Evolutionary conservation across 23 tunicate genomes (phyloP).

Genomic region (Botrylloides violaceus): DNA sequence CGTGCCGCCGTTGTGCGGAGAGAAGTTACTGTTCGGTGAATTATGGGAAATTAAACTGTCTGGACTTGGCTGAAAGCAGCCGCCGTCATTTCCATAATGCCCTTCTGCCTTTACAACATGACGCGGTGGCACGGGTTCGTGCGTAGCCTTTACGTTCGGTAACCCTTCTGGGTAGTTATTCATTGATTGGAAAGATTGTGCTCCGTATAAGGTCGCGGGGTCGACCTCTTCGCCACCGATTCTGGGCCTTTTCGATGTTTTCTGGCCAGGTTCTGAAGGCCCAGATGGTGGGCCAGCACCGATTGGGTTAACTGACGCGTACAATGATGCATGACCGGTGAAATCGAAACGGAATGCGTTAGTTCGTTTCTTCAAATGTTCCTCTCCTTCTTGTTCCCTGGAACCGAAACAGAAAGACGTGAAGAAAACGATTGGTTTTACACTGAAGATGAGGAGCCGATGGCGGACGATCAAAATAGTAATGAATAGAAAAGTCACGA

Average conservation of each 20-base stretch:
- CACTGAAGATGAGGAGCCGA: no score
- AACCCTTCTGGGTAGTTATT: constrained; percentile 57
- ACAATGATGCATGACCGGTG: constrained; percentile 90
- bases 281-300: constrained; percentile 60
- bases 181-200: constrained; percentile 73
- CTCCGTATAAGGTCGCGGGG: constrained; percentile 56
- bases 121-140: background rate
- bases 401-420: background rate
- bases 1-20: background rate
- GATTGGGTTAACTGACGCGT: constrained; percentile 79
- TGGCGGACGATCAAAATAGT: no score
- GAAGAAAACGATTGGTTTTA: no score
- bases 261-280: background rate
- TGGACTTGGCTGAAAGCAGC: background rate
- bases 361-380: constrained; percentile 74
- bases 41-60: background rate
- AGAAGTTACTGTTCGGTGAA: background rate
- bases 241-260: constrained; percentile 3
- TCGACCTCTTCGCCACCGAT: constrained; percentile 30
- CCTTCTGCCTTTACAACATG: constrained; percentile 4
- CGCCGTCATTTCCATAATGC: background rate
- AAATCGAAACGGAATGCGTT: constrained; percentile 84
- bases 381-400: constrained; percentile 94
- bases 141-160: constrained; percentile 9
- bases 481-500: no score